These are phyloP conservation scores for Pitta sordida DNA, from an alignment of 2,113 vertebrate species.

Conservation along the genomic window DNA sequence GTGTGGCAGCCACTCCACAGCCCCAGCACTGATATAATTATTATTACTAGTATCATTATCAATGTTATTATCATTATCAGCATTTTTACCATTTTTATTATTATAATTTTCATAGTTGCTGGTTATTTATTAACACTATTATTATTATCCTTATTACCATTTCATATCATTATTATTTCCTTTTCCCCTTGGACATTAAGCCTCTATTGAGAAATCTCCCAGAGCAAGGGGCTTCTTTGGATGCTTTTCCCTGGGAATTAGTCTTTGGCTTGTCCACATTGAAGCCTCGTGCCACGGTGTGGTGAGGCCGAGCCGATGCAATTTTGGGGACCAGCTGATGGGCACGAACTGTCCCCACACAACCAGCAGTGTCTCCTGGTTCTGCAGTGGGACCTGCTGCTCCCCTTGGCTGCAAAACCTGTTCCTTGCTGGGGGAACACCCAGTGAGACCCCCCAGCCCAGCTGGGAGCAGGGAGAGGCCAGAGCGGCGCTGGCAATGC, in stretches of 20 bases:
- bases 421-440: neutral
- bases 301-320: fast-evolving
- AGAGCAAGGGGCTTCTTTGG: neutral
- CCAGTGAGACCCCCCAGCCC: neutral
- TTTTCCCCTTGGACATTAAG: neutral
- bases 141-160: neutral
- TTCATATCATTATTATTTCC: too few species aligned
- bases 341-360: fast-evolving
- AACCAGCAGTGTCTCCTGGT: neutral
- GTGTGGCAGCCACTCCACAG: neutral
- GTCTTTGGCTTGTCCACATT: fast-evolving
- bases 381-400: neutral
- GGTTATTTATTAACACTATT: neutral
- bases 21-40: neutral
- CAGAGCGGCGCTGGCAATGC: neutral
- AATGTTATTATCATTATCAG: neutral
- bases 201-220: neutral
- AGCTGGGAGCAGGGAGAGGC: neutral
- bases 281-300: fast-evolving
- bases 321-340: neutral
- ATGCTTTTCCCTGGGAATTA: neutral
- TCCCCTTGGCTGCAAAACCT: neutral
- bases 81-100: neutral
- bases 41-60: too few species aligned
- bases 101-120: neutral